These are phyloP conservation scores for Copidosoma aretas DNA, from an alignment of 2,888 invertebrate species.

Conservation along the genomic window DNA sequence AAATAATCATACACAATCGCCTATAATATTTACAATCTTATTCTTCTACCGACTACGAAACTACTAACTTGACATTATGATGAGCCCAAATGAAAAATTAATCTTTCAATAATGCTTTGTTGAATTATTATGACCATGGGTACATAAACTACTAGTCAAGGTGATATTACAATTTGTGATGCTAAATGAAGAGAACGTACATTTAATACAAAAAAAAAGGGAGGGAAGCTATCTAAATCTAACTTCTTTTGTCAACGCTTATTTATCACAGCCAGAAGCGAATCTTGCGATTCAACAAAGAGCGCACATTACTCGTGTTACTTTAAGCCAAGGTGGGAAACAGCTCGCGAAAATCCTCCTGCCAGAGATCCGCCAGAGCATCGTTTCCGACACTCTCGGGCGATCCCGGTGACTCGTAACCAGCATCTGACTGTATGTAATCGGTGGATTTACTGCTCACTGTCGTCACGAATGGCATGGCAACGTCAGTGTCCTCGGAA, in stretches of 20 bases:
- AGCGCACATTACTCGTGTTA: background rate
- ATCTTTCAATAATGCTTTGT: background rate
- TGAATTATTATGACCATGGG: no score
- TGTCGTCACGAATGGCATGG: background rate
- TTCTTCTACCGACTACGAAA: slow-evolving; percentile 35
- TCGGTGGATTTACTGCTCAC: slow-evolving; percentile 23
- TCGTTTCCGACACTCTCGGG: slow-evolving; percentile 61
- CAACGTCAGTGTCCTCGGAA: slow-evolving; percentile 54
- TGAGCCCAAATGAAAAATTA: background rate
- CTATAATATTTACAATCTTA: slow-evolving; percentile 31
- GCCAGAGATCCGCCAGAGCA: slow-evolving; percentile 72
- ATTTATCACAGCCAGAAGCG: slow-evolving; percentile 44
- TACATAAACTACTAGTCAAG: no score
- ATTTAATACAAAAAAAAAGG: background rate
- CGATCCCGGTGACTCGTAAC: slow-evolving; percentile 73
- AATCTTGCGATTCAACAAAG: slow-evolving; percentile 4
- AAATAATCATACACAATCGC: slow-evolving; percentile 26
- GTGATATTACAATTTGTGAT: background rate
- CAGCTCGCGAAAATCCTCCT: slow-evolving; percentile 77
- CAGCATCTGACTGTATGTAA: slow-evolving; percentile 62
- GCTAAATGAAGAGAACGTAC: background rate
- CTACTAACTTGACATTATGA: slow-evolving; percentile 31
- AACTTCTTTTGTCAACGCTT: slow-evolving; percentile 35
- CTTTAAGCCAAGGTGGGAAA: slow-evolving; percentile 75
- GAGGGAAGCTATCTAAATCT: background rate